Conservation (phyloP, 1,140 invertebrate species). For the Dreissena rostriformis region DNA sequence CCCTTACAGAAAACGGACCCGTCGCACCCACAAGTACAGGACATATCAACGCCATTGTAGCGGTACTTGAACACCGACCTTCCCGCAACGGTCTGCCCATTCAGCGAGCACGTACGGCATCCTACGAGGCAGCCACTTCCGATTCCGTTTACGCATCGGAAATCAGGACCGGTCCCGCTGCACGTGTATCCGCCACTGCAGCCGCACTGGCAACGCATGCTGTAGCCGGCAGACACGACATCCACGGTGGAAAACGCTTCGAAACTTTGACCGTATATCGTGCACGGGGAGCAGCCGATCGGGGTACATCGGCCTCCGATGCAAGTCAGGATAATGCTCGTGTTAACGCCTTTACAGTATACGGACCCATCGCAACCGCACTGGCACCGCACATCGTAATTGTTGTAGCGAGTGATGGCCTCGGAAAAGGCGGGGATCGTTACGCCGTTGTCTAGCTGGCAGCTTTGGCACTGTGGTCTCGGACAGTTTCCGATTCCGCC, state of each 20-base stretch:
- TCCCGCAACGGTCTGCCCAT: constrained; percentile 15
- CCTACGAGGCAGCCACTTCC: not conserved
- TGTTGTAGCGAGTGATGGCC: not conserved
- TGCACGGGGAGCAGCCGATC: constrained; percentile 41
- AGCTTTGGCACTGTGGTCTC: not conserved
- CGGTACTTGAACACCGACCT: constrained; percentile 22
- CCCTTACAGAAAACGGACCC: constrained; percentile 27
- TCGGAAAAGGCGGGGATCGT: not conserved
- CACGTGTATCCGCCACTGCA: constrained; percentile 39
- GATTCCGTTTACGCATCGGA: not conserved
- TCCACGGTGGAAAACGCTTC: constrained; percentile 23
- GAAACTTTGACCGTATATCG: constrained; percentile 40
- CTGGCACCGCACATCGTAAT: constrained; percentile 25
- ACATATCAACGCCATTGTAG: constrained; percentile 45
- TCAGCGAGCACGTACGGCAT: constrained; percentile 9
- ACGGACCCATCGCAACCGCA: constrained; percentile 47
- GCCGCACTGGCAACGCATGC: constrained; percentile 15
- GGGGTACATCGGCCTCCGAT: constrained; percentile 33
- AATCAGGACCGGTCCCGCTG: not conserved
- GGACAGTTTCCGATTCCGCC: constrained; percentile 40
- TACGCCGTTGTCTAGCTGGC: constrained; percentile 18
- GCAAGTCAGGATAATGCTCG: constrained; percentile 19
- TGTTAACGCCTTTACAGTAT: constrained; percentile 29
- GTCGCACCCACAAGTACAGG: constrained; percentile 52
- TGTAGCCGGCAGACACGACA: constrained; percentile 33